Conservation (phyloP, 2,888 invertebrate genomes). For the Elaeidobius kamerunicus region DNA sequence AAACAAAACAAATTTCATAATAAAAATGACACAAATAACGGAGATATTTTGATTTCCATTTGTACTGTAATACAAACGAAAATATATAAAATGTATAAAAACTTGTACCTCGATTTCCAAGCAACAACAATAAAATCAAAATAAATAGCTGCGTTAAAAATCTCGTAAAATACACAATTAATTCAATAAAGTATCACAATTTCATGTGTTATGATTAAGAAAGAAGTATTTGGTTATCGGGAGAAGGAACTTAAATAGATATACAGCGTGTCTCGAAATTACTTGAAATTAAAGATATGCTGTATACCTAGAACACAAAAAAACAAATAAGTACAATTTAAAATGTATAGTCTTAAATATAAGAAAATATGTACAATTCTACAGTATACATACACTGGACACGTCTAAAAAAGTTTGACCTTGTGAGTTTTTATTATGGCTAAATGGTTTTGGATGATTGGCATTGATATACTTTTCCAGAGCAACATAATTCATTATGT, state of each 20-base stretch:
- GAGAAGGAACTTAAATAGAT: constrained; percentile 2
- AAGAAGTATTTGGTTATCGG: constrained; percentile 5
- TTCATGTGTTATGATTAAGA: neutral
- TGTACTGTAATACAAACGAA: constrained; percentile 17
- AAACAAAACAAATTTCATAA: neutral
- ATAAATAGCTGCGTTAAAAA: too few relatives aligned
- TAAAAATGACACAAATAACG: neutral
- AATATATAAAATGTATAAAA: neutral
- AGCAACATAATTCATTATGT: too few relatives aligned
- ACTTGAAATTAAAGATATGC: neutral
- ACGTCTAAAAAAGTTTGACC: constrained; percentile 15
- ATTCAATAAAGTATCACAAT: constrained; percentile 16
- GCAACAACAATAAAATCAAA: constrained; percentile 1
- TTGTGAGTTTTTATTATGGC: constrained; percentile 10
- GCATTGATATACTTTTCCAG: too few relatives aligned
- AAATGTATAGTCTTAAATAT: constrained; percentile 10
- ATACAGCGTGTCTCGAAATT: neutral
- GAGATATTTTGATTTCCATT: constrained; percentile 17
- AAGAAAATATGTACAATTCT: constrained; percentile 12
- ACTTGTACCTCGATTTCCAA: neutral
- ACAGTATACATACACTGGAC: constrained; percentile 9
- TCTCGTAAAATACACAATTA: too few relatives aligned
- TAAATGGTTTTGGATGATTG: constrained; percentile 1
- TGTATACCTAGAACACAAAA: neutral
- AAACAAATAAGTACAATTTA: constrained; percentile 9